These are phyloP conservation scores for Protaetia brevitarsis DNA, from an alignment of 1,140 invertebrate species.

Conservation along the genomic window DNA sequence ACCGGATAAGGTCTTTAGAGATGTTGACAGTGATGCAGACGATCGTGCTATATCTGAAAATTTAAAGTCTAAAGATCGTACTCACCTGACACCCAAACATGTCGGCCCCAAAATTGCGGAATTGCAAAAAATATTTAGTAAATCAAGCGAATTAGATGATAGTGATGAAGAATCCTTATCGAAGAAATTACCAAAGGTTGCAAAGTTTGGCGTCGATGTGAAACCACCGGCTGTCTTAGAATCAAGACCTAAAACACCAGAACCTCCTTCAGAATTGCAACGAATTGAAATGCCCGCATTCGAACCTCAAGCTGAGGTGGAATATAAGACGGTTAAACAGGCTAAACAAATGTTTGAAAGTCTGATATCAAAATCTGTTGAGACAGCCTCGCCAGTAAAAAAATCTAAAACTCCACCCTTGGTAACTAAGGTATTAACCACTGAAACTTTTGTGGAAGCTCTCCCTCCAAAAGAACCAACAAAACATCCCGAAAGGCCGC, in stretches of 20 bases:
- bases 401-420: conserved; percentile 21
- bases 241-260: neutral
- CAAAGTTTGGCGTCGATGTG: neutral
- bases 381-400: conserved; percentile 37
- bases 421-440: neutral
- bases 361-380: conserved; percentile 42
- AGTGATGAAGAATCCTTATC: conserved; percentile 30
- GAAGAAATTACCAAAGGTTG: conserved; percentile 18
- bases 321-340: conserved; percentile 51
- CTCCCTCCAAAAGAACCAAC: conserved; percentile 16
- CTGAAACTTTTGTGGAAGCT: conserved; percentile 11
- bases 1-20: conserved; percentile 25
- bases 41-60: conserved; percentile 26
- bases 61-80: neutral
- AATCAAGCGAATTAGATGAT: conserved; percentile 39
- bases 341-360: conserved; percentile 57
- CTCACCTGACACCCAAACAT: conserved; percentile 38
- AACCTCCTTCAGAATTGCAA: neutral
- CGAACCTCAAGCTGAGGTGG: conserved; percentile 41
- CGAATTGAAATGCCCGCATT: neutral
- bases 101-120: conserved; percentile 52
- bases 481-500: neutral
- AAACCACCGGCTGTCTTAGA: neutral
- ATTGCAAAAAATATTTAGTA: conserved; percentile 51
- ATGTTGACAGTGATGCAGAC: conserved; percentile 28